Evolutionary conservation across 2,888 invertebrate species (phyloP).

Genomic region (Acleris emargana): DNA sequence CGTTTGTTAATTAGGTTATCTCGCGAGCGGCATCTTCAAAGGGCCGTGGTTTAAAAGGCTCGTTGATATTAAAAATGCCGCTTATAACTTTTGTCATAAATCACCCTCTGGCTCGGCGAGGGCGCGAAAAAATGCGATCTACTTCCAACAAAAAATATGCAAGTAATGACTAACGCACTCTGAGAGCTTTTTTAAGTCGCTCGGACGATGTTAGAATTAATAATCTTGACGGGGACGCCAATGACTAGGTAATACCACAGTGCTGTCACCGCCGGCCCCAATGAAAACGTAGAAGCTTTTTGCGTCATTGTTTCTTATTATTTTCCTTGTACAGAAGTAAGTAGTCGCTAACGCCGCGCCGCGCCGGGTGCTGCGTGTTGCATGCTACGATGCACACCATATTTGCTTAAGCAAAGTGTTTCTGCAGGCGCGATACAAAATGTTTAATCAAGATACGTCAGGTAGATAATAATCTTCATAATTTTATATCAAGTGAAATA

Average conservation of each 20-base stretch:
- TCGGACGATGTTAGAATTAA: slow-evolving; percentile 73
- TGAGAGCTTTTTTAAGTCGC: slow-evolving; percentile 79
- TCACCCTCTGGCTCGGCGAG: slow-evolving; percentile 76
- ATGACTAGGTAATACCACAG: slow-evolving; percentile 46
- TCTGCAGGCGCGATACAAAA: slow-evolving; percentile 12
- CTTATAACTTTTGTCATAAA: slow-evolving; percentile 80
- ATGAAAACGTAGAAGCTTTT: slow-evolving; percentile 17
- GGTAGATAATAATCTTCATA: slow-evolving; percentile 10
- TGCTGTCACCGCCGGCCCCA: slow-evolving; percentile 45
- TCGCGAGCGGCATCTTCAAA: slow-evolving; percentile 77
- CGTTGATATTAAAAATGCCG: slow-evolving; percentile 80
- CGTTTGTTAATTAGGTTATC: slow-evolving; percentile 83
- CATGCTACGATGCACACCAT: slow-evolving; percentile 5
- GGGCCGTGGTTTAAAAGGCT: slow-evolving; percentile 68
- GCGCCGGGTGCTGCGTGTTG: background rate
- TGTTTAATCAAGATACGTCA: slow-evolving; percentile 24
- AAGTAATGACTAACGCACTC: slow-evolving; percentile 78
- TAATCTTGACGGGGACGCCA: slow-evolving; percentile 53
- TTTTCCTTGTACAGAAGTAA: background rate
- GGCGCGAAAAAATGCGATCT: slow-evolving; percentile 76
- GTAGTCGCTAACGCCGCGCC: background rate
- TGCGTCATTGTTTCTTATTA: slow-evolving; percentile 37
- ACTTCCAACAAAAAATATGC: slow-evolving; percentile 79
- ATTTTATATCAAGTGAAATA: slow-evolving; percentile 17
- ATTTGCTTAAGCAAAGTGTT: slow-evolving; percentile 18